Conservation (phyloP, 2,888 invertebrate genomes). For the Aspidiotus rigidus region DNA sequence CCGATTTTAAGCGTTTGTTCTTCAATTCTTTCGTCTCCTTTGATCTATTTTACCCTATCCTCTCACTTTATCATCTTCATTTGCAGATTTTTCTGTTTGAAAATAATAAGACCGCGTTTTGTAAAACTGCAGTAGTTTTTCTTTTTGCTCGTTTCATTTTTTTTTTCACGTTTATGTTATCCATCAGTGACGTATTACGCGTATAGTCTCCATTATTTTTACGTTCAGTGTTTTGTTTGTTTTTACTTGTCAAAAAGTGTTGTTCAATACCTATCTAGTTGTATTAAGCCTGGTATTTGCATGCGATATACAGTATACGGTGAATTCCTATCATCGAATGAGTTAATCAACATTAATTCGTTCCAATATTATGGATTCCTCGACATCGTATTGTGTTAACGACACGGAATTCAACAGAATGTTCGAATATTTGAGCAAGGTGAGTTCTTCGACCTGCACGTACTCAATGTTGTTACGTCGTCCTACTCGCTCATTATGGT, state of each 20-base stretch:
- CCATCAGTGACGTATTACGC: not conserved
- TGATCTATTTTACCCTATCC: not conserved
- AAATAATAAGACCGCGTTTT: too few relatives aligned
- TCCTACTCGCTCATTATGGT: too few relatives aligned
- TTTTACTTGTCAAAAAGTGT: not conserved
- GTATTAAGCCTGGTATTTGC: conserved; percentile 6
- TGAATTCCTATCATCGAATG: not conserved
- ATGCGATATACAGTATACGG: not conserved
- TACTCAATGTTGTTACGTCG: too few relatives aligned
- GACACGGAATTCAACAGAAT: conserved; percentile 54
- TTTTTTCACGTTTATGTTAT: too few relatives aligned
- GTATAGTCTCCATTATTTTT: not conserved
- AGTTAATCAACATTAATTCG: not conserved
- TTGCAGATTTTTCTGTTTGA: too few relatives aligned
- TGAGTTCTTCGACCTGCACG: conserved; percentile 41
- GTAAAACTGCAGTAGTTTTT: too few relatives aligned
- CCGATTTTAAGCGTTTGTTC: conserved; percentile 1
- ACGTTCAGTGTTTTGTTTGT: not conserved
- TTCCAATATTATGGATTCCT: conserved; percentile 47
- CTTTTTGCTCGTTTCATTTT: too few relatives aligned
- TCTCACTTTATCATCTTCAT: too few relatives aligned
- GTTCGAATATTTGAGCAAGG: conserved; percentile 59
- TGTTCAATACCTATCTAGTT: not conserved
- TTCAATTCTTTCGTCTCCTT: not conserved
- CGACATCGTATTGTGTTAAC: conserved; percentile 52